Evolutionary conservation across 2,113 vertebrate genomes (phyloP).

Genomic region (Xerus inauris): DNA sequence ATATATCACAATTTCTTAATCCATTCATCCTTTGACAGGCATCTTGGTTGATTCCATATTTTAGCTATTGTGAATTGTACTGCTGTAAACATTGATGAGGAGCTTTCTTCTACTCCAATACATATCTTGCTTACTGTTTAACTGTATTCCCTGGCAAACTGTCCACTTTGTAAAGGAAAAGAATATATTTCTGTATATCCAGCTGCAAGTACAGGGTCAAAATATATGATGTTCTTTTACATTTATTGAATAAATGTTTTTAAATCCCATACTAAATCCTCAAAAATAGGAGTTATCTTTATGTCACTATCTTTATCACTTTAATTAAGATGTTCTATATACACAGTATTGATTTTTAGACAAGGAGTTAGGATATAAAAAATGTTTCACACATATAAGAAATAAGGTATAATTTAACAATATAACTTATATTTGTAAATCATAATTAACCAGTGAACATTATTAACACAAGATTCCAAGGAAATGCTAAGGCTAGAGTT

Average conservation of each 20-base stretch:
- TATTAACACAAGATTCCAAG: background rate
- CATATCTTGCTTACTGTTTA: background rate
- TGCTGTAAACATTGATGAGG: background rate
- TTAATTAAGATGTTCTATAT: background rate
- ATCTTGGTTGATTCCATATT: too few species aligned
- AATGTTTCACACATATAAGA: background rate
- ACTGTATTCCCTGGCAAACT: background rate
- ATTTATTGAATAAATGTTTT: background rate
- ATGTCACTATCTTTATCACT: background rate
- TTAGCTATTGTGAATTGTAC: too few species aligned
- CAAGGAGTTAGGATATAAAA: background rate
- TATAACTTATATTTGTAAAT: slow-evolving; percentile 2
- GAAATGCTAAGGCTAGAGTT: background rate
- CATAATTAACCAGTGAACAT: background rate
- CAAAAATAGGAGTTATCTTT: background rate
- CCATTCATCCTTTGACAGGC: too few species aligned
- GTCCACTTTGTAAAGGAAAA: background rate
- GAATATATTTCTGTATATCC: background rate
- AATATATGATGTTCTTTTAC: background rate
- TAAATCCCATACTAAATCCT: background rate
- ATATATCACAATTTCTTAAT: too few species aligned
- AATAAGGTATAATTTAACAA: background rate
- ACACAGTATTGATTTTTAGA: background rate
- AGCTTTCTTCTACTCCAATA: background rate
- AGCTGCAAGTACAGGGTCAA: background rate